phyloP scores from a whole-genome alignment of 53 echinoderm and acorn worm genomes.

The Zoroaster sp. region DNA sequence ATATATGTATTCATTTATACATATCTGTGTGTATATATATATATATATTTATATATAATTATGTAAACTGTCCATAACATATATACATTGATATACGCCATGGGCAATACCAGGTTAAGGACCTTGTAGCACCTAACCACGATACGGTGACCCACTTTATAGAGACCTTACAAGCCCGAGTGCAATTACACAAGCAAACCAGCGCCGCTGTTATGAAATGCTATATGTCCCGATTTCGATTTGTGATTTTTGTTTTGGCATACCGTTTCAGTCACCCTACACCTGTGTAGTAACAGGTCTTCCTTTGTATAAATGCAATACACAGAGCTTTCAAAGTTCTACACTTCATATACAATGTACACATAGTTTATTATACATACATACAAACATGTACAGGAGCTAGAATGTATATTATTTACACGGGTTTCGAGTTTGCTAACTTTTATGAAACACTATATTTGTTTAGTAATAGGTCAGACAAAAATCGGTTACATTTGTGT shows the following conservation, averaged over 20 bases:
- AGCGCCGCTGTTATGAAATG: neutral
- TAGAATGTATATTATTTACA: neutral
- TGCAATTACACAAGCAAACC: neutral
- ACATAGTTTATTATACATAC: slow-evolving; percentile 17
- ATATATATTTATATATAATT: no score
- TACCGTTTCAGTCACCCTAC: neutral
- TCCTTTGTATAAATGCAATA: neutral
- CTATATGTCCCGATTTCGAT: neutral
- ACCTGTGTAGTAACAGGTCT: neutral
- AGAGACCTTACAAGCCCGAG: neutral
- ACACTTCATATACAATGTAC: slow-evolving; percentile 36
- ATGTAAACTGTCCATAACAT: no score
- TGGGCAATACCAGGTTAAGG: no score
- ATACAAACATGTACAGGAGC: slow-evolving; percentile 35
- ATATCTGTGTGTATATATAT: no score
- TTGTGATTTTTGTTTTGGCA: neutral
- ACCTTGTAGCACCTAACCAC: no score
- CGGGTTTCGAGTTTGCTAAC: no score
- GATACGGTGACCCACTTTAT: neutral
- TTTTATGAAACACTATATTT: no score
- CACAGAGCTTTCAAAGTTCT: neutral
- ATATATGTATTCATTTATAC: no score
- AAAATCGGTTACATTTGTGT: no score
- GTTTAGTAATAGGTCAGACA: no score
- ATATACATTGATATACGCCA: no score